phyloP scores from a whole-genome alignment of 2,888 invertebrate species.

The Patella caerulea region DNA sequence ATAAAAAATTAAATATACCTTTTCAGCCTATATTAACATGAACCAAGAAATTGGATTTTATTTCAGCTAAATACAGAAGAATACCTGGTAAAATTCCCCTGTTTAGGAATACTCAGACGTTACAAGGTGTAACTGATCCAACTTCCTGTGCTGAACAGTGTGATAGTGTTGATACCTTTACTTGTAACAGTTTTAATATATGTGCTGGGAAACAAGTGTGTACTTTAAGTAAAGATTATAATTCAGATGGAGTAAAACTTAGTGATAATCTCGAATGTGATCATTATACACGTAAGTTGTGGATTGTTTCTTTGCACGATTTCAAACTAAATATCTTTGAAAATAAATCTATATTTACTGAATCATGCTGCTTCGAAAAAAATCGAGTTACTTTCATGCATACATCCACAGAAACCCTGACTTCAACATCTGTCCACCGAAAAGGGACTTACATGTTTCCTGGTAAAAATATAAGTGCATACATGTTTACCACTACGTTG shows the following conservation, averaged over 20 bases:
- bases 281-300: constrained; percentile 53
- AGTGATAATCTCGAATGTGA: constrained; percentile 38
- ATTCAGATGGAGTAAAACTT: constrained; percentile 38
- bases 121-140: constrained; percentile 31
- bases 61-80: constrained; percentile 34
- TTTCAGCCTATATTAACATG: too few relatives aligned
- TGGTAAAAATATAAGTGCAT: too few relatives aligned
- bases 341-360: too few relatives aligned
- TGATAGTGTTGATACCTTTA: constrained; percentile 35
- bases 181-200: constrained; percentile 57
- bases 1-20: too few relatives aligned
- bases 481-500: too few relatives aligned
- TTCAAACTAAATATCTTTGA: too few relatives aligned
- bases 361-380: too few relatives aligned
- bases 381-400: too few relatives aligned
- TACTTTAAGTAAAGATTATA: constrained; percentile 44
- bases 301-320: too few relatives aligned
- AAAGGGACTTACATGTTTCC: too few relatives aligned
- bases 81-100: constrained; percentile 36
- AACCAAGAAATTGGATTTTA: not conserved
- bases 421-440: too few relatives aligned
- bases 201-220: constrained; percentile 45
- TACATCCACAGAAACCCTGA: too few relatives aligned
- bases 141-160: constrained; percentile 45
- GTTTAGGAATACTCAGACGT: constrained; percentile 41